phyloP scores from a whole-genome alignment of 1,140 invertebrate genomes.

The Drosophila nikananu region DNA sequence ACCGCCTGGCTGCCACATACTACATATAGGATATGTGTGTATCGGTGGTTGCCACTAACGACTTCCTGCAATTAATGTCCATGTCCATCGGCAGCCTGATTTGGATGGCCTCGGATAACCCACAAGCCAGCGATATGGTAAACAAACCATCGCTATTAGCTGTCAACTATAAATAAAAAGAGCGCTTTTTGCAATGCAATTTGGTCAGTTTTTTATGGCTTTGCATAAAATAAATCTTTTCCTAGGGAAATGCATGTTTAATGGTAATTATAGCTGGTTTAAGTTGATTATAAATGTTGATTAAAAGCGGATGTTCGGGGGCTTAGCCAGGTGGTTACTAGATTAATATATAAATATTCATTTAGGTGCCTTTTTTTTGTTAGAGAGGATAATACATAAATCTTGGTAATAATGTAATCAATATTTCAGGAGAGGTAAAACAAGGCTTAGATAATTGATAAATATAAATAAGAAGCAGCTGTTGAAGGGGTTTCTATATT shows the following conservation, averaged over 20 bases:
- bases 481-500: too few species aligned
- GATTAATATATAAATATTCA: neutral
- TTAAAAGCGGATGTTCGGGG: neutral
- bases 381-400: neutral
- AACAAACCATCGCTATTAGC: neutral
- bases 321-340: neutral
- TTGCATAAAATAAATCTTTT: neutral
- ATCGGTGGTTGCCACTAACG: constrained; percentile 8
- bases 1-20: neutral
- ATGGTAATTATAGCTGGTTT: neutral
- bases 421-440: too few species aligned
- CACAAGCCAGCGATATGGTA: neutral
- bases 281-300: neutral
- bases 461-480: neutral
- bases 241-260: neutral
- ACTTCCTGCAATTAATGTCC: constrained; percentile 23
- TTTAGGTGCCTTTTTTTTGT: neutral
- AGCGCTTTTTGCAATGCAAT: neutral
- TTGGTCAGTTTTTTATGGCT: neutral
- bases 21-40: neutral
- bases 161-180: neutral
- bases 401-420: neutral
- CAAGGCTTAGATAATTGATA: too few species aligned
- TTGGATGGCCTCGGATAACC: constrained; percentile 4
- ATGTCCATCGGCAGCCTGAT: constrained; percentile 2